Percentiles rank a stretch among this genome's conserved stretches.
Evolutionary conservation across 2,888 invertebrate species (phyloP).

Genomic region (Belgica antarctica): DNA sequence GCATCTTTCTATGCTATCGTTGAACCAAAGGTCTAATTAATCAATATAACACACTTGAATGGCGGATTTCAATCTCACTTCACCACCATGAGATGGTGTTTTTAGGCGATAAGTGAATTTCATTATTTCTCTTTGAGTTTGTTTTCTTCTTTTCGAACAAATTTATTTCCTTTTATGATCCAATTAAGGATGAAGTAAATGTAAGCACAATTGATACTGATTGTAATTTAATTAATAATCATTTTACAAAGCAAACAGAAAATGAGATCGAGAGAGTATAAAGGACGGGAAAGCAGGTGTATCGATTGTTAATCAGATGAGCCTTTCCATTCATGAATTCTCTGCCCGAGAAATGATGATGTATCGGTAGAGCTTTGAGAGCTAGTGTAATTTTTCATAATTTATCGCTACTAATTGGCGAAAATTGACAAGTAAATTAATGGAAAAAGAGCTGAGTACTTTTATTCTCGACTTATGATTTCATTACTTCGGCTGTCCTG

Average conservation of each 20-base stretch:
- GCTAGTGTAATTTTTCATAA: slow-evolving; percentile 39
- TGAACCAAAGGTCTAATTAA: slow-evolving; percentile 25
- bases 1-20: too few relatives aligned
- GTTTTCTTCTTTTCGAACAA: background rate
- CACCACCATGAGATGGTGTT: background rate
- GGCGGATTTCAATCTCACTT: slow-evolving; percentile 7
- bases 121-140: background rate
- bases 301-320: slow-evolving; percentile 3
- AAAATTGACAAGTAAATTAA: slow-evolving; percentile 44
- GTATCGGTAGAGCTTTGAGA: background rate
- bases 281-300: background rate
- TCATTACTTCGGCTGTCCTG: too few relatives aligned
- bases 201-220: slow-evolving; percentile 40
- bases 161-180: slow-evolving; percentile 11
- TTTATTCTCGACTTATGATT: slow-evolving; percentile 19
- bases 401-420: slow-evolving; percentile 39
- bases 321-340: background rate
- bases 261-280: slow-evolving; percentile 1
- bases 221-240: slow-evolving; percentile 29
- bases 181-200: slow-evolving; percentile 23
- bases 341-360: background rate
- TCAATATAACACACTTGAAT: slow-evolving; percentile 13
- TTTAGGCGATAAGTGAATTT: background rate
- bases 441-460: slow-evolving; percentile 20
- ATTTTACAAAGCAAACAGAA: slow-evolving; percentile 16